A percentile compares a stretch with the other conserved stretches of the same genome.
These are phyloP conservation scores for Nyctibius grandis DNA, from an alignment of 2,797 vertebrate genomes.

Conservation along the genomic window DNA sequence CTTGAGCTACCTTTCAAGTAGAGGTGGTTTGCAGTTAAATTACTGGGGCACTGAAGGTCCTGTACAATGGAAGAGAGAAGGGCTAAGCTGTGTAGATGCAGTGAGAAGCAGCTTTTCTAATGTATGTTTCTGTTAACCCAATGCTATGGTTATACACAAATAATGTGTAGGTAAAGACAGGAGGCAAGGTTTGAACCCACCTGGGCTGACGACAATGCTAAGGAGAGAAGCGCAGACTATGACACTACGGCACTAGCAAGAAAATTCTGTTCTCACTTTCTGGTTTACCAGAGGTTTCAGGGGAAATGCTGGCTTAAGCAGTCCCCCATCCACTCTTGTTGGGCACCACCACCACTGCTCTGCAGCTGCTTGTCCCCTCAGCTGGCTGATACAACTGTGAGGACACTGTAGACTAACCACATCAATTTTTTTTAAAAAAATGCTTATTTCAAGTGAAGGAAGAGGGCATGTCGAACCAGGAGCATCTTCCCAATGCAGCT, in stretches of 20 bases:
- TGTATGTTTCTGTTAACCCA: background rate
- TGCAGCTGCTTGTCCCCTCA: background rate
- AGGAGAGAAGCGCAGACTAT: rapidly evolving
- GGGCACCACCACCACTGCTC: background rate
- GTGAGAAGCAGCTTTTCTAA: background rate
- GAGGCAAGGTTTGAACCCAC: background rate
- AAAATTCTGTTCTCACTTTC: background rate
- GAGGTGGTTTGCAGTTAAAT: background rate
- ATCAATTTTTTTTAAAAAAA: rapidly evolving
- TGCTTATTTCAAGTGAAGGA: background rate
- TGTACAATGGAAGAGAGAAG: background rate
- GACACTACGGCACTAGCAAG: background rate
- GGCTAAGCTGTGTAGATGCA: background rate
- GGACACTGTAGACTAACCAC: background rate
- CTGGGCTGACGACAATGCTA: background rate
- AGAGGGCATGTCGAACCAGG: background rate
- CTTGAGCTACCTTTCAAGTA: background rate
- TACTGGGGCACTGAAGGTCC: background rate
- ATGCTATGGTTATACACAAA: background rate
- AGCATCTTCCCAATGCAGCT: background rate
- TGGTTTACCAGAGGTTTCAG: background rate
- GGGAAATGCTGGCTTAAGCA: background rate
- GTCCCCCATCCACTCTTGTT: rapidly evolving
- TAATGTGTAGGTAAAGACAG: background rate
- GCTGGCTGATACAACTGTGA: background rate